phyloP scores from a whole-genome alignment of 2,113 vertebrate genomes.

The Arizona elegans region DNA sequence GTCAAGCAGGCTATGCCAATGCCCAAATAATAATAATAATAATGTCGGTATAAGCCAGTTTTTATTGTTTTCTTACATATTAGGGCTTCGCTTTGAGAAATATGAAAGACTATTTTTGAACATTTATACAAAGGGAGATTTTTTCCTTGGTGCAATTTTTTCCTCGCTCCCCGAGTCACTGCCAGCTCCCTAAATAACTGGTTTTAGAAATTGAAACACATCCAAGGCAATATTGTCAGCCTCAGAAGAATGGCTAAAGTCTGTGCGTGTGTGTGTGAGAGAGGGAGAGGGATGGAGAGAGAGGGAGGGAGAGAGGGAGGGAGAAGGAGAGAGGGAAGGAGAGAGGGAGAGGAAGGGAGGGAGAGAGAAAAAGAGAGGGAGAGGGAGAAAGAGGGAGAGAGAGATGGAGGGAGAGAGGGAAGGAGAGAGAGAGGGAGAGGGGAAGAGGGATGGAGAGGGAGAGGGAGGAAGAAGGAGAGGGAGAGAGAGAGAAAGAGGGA shows the following conservation, averaged over 20 bases:
- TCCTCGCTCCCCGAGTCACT: neutral
- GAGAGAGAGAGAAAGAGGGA: no score
- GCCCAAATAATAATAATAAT: neutral
- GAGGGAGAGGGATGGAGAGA: neutral
- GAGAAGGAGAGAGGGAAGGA: no score
- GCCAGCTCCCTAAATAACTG: neutral
- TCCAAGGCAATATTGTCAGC: neutral
- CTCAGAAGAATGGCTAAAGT: neutral
- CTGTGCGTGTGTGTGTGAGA: neutral
- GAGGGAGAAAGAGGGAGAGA: no score
- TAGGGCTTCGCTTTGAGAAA: neutral
- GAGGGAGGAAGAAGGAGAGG: no score
- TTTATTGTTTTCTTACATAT: neutral
- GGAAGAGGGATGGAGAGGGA: no score
- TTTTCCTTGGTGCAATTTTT: neutral
- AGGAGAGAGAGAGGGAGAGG: no score
- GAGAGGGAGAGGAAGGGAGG: accelerated
- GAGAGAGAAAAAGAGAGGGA: no score
- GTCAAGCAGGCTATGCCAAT: neutral
- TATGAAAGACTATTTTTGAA: neutral
- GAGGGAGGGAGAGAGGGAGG: no score
- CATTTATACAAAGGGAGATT: neutral
- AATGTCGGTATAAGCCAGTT: neutral
- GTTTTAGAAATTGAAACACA: neutral
- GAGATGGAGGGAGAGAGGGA: no score